Evolutionary conservation across 2,113 vertebrate species (phyloP).

Genomic region (Mobula birostris): DNA sequence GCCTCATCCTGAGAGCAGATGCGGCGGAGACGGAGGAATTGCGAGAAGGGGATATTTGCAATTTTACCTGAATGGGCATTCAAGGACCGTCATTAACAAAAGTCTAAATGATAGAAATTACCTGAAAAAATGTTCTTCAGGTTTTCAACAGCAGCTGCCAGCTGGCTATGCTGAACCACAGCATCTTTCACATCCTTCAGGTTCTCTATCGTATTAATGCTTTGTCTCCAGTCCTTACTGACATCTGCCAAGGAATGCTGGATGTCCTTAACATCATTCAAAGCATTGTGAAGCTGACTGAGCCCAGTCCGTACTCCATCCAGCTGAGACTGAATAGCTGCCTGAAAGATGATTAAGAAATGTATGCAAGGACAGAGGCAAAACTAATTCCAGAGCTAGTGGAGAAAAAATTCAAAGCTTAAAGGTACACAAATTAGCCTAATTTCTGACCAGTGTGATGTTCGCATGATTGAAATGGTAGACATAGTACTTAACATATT

Average conservation of each 20-base stretch:
- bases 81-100: neutral
- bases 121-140: constrained; percentile 98
- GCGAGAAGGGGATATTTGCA: too few species aligned
- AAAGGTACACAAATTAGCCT: neutral
- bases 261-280: constrained; percentile 86
- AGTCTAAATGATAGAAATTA: constrained; percentile 43
- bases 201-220: constrained; percentile 94
- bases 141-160: constrained; percentile 94
- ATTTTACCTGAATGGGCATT: neutral
- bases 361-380: neutral
- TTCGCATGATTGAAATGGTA: neutral
- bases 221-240: constrained; percentile 93
- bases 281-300: constrained; percentile 85
- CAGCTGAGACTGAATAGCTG: constrained; percentile 93
- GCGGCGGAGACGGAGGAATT: too few species aligned
- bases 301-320: constrained; percentile 92
- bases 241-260: constrained; percentile 81
- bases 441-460: neutral
- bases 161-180: constrained; percentile 90
- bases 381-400: neutral
- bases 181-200: constrained; percentile 93
- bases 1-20: too few species aligned
- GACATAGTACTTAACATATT: neutral
- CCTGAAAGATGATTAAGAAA: constrained; percentile 54
- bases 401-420: neutral